Base-by-base conservation (phyloP, 2,888 invertebrate species). In the Macaria notata region DNA sequence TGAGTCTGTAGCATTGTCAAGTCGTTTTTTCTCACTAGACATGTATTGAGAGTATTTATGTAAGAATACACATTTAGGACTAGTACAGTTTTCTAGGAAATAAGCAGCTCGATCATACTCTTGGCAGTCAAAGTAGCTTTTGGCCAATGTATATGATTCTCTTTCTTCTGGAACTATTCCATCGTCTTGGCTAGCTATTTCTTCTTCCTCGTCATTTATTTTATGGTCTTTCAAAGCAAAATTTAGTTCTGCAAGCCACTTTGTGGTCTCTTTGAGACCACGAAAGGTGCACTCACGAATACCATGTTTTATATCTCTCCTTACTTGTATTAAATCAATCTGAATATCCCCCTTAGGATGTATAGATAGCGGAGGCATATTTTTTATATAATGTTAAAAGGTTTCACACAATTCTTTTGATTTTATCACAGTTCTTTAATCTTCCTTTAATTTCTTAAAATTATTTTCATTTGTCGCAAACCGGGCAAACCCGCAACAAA, bases 81-180 rank as follows among this genome's bases (percentile, higher is more conserved):
- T 94, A 43, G 89, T 89, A 70, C 95, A 95, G 59, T 94, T 93
- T 70, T 95, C 94, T 5, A 96, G 92, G 74, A 96, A 97, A 86
- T 95, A 95, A 0, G 97, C 96, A 54, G 96, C 95, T 74, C 97
- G 93, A 73, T 98, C 97, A 81, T 97, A 98, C 82, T 99, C 98
- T 70, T 96, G 95, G 46, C 96, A 92, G 84, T 98, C 97, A 78
- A 98, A 98, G 80, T 97, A 98, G 63, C 95, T 95, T 81, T 97
- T 97, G 0, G 97, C 96, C 65, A 98, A 81, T 43, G 93, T 92
- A 79, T 96, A 98, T 31, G 92, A 88, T 74, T 96, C 96, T 63
- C 92, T 92, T 69, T 96, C 96, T 56, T 94, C 93, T 31, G 88
- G 88, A 6, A 86, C 81, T 47, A 92, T 89, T 5, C 89, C 81